Evolutionary conservation across 2,797 vertebrate genomes (phyloP).

Genomic region (Myotis myotis): DNA sequence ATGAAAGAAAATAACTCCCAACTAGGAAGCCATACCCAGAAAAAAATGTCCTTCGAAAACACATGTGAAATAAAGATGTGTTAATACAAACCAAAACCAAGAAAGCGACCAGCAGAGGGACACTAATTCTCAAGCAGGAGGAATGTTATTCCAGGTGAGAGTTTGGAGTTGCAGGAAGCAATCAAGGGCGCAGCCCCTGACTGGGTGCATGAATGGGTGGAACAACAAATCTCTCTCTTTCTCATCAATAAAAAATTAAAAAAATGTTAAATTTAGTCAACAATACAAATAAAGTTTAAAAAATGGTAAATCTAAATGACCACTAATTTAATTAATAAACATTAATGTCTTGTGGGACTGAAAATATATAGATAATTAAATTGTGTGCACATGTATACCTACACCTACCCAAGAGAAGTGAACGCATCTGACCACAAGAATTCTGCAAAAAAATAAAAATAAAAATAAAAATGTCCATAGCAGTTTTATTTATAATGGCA

Average conservation of each 20-base stretch:
- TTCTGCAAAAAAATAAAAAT: not conserved
- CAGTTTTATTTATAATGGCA: not conserved
- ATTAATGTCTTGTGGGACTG: not conserved
- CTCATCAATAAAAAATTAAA: too few relatives aligned
- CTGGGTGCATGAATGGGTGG: too few relatives aligned
- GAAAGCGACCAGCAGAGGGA: not conserved
- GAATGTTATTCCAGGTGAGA: not conserved
- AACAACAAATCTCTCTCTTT: too few relatives aligned
- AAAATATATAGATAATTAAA: not conserved
- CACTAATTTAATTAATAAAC: not conserved
- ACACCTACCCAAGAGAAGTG: not conserved
- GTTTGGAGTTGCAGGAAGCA: not conserved
- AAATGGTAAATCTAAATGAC: not conserved
- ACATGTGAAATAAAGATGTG: not conserved
- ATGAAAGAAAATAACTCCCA: not conserved
- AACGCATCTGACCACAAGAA: not conserved
- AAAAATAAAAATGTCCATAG: not conserved
- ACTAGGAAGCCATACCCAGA: too few relatives aligned
- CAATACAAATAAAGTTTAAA: not conserved
- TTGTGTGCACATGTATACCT: not conserved
- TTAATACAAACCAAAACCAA: not conserved
- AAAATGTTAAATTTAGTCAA: too few relatives aligned
- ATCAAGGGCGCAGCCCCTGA: not conserved
- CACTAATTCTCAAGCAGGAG: not conserved
- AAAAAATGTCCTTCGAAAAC: not conserved